Percentiles rank a stretch among this genome's conserved stretches.
Evolutionary conservation across 92 coral and sea anemone genomes (phyloP).

Genomic region (Blastomussa wellsi): DNA sequence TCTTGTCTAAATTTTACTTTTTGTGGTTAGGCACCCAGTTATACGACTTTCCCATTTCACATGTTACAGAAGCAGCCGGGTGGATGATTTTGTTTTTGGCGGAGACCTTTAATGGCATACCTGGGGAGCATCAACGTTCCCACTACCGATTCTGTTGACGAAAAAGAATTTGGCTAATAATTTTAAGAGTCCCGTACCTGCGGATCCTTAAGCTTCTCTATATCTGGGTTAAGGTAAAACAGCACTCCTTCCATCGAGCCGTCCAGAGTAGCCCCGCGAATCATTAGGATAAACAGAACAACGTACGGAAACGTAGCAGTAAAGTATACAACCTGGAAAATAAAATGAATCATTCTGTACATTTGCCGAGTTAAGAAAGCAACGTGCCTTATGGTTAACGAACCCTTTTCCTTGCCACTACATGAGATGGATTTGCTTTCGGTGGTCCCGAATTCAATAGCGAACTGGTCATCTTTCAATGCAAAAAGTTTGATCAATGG

Average conservation of each 20-base stretch:
- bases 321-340: slow-evolving; percentile 85
- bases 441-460: no score
- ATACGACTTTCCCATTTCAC: no score
- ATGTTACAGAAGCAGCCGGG: not conserved
- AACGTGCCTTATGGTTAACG: no score
- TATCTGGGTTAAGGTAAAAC: slow-evolving; percentile 82
- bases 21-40: not conserved
- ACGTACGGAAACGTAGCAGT: slow-evolving; percentile 96
- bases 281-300: slow-evolving; percentile 87
- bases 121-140: not conserved
- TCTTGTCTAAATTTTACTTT: no score
- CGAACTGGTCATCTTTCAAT: no score
- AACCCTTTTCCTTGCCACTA: no score
- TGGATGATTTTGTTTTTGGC: not conserved
- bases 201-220: slow-evolving; percentile 60
- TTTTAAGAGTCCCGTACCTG: slow-evolving; percentile 35
- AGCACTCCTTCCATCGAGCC: slow-evolving; percentile 82
- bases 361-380: not conserved
- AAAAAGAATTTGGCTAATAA: not conserved
- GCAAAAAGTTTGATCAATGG: no score
- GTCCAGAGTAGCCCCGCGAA: slow-evolving; percentile 94
- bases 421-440: no score
- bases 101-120: no score
- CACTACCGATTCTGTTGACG: not conserved
- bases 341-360: not conserved